Percentiles rank a stretch among this genome's conserved stretches.
Evolutionary conservation across 2,113 vertebrate genomes (phyloP).

Genomic region (Gallinago jamesoni): DNA sequence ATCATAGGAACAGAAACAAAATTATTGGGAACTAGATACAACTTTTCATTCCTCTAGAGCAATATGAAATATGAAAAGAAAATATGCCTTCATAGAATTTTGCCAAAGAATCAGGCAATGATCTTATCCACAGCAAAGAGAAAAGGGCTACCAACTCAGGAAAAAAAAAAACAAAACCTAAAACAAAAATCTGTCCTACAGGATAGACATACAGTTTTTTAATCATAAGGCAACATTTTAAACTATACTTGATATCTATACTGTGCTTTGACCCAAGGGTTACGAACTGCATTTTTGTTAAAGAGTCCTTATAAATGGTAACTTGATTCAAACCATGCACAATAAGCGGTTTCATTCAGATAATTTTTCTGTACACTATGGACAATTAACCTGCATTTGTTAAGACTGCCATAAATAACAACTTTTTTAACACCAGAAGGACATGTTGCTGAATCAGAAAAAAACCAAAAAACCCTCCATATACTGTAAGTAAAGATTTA

Average conservation of each 20-base stretch:
- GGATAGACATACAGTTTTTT: not conserved
- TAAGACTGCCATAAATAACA: conserved; percentile 12
- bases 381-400: not conserved
- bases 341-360: conserved; percentile 35
- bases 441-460: not conserved
- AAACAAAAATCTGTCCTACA: not conserved
- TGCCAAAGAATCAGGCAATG: not conserved
- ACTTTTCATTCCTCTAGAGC: not conserved
- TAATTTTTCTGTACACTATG: conserved; percentile 16
- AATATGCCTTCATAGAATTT: not conserved
- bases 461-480: not conserved
- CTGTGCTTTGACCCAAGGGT: conserved; percentile 39
- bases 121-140: not conserved
- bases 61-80: not conserved
- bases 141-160: not conserved
- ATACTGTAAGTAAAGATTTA: not conserved
- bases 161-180: not conserved
- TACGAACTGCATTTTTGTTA: conserved; percentile 22
- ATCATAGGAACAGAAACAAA: not conserved
- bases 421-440: not conserved
- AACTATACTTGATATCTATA: not conserved
- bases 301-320: conserved; percentile 29
- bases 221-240: not conserved
- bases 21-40: not conserved
- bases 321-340: conserved; percentile 35